Base-by-base conservation (phyloP, 1,140 invertebrate genomes). In the Diploscapter pachys region DNA sequence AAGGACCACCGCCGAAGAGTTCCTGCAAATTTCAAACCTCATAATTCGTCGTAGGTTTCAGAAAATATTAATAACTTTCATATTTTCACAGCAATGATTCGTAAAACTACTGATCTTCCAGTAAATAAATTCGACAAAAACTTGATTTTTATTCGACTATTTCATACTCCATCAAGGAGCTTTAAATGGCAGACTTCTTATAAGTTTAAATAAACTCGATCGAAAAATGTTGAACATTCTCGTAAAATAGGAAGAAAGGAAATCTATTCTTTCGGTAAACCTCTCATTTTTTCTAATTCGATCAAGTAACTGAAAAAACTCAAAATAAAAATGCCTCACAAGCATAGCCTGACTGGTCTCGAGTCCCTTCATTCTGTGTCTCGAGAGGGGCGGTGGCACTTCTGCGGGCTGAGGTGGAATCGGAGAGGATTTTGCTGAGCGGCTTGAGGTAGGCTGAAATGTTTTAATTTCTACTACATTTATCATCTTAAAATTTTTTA, bases 331-430 rank as follows among this genome's bases (percentile, higher is more conserved):
- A 4, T 6, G 51, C 57, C 63, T 31, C 11, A 76, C 75, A 63
- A 65, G 65, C 80, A 81, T 81, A 0, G 72, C 80, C 13, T 80
- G 80, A 0, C 80, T 81, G 13, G 80, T 80, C 54, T 80, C 80
- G 50, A 81, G 77, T 63, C 71, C 70, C 52, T 77, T 77, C 72
- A 67, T 80, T 56, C 49, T 71, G 3, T 76, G 69, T 49, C 69
- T 54, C 50, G 54, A 31, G 63, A 54, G 59, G 31, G 74, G 57
- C 31, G 74, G 74, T 59, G 66, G 62, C 50, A 55, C 70, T 53
- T 76, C 75, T 31, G 72, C 54, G 3, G 72, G 69, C n/a, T 69
- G 75, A 49, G 59, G 61, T 50, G 71, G 71, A 72, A 71, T 75
- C 48, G 75, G 73, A 74, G 73, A 74, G 73, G 73, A 74, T 74